Evolutionary conservation across 2,113 vertebrate genomes (phyloP), one percentile per base, ranked within the genome.

Genomic region (Microcebus murinus): DNA sequence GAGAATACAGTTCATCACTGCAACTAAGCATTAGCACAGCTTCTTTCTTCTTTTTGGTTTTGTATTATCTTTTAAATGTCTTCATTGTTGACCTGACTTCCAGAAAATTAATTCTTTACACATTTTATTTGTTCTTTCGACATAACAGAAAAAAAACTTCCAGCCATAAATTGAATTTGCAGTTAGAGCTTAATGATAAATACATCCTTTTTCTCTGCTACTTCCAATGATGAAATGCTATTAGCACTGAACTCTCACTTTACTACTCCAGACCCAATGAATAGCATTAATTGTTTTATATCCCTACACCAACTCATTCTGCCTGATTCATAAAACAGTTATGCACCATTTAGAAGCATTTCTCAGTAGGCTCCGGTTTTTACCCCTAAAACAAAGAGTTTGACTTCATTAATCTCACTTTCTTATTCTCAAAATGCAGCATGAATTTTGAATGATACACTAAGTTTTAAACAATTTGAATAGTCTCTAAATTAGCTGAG

Each of bases 91-190:
- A 96, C 55, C 52, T 71, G 63, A 85, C 34, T 97, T 92, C 50
- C 39, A 84, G 70, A 97, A 97, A 97, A 96, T 95, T 87, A 97
- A 97, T 96, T 96, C 85, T 87, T 96, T 61, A 86, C 18, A 83
- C 65, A 93, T 96, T 95, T 97, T 92, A 84, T 94, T 98, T 97
- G 52, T 95, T 93, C 42, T 94, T 8, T 73, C 80, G 36, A 21
- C 57, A 67, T 91, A 96, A 89, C 15, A 93, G 48, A 96, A 96
- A 87, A 97, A 87, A 95, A 96, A 87, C 39, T 91, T 84, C 12
- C 23, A 81, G 13, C 59, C 48, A 74, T 83, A 97, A 96, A 90
- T 87, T 96, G 18, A 48, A 77, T 65, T 97, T 97, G 73, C 39
- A 88, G 73, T 94, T 94, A 94, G 21, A 97, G 10, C 45, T 93